Evolutionary conservation across 2,888 invertebrate genomes (phyloP), one percentile per base, ranked within the genome.

Genomic region (Nebria brevicollis): DNA sequence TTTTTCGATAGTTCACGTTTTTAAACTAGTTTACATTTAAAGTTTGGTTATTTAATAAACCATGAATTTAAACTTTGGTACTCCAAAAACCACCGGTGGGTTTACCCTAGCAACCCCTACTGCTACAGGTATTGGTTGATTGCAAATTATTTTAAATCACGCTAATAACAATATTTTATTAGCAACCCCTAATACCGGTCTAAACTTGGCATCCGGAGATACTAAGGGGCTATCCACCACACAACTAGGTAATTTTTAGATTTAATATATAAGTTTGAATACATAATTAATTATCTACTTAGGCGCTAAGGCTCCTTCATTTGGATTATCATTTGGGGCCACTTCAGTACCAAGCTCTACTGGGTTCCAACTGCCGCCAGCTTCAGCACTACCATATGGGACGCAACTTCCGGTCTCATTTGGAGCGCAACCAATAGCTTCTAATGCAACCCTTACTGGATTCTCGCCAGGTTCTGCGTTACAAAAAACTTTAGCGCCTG

Each of bases 101-200:
- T 89, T 89, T 75, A 90, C 88, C 79, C 88, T 88, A 72, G 86
- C 88, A 1, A 84, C 88, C 1, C 85, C 87, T 2, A 84, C 87
- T 4, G 88, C 89, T 15, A 85, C 88, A n/a, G 86, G 89, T 0
- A 86, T 88, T 0, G 90, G 90, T 82, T 87, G 64, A 88, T n/a
- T 15, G 34, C 34, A 54, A 3, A 54, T 11, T 54, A 13, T 54
- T 54, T 15, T 66, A n/a, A 20, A 13, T 13, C 41, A 64, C 64
- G 6, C 15, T 72, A 13, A 41, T 54, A 73, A 72, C 72, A 26
- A 73, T 68, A 68, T 25, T 68, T n/a, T 34, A 34, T 13, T 34
- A 75, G 74, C 74, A 26, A 20, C 72, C 6, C 41, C 82, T 81
- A 83, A 82, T 77, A 80, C 82, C 72, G 75, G 72, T 66, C 82